Conservation (phyloP, 2,797 vertebrate species). For the Lepidocolaptes lacrymiger region DNA sequence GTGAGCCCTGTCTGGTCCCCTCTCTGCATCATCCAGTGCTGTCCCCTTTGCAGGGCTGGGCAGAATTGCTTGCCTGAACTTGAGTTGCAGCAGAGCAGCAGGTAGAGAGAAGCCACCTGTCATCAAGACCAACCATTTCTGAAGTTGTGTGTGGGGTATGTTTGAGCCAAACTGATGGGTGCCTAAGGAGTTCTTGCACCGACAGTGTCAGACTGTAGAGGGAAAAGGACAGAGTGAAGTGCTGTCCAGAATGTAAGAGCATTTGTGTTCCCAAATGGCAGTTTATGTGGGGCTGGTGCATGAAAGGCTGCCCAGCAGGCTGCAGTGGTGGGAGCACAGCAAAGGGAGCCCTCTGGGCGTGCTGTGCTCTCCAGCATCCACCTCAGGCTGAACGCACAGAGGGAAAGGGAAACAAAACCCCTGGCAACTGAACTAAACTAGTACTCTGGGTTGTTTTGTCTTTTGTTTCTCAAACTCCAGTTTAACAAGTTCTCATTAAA, state of each 20-base stretch:
- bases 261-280: neutral
- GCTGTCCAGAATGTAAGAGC: neutral
- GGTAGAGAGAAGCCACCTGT: neutral
- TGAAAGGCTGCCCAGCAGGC: neutral
- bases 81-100: neutral
- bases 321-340: neutral
- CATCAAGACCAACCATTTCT: neutral
- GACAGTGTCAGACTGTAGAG: neutral
- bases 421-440: neutral
- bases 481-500: neutral
- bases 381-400: neutral
- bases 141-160: neutral
- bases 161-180: neutral
- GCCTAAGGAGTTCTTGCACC: neutral
- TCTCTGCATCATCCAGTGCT: neutral
- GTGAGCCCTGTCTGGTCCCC: neutral
- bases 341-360: neutral
- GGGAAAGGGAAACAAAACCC: neutral
- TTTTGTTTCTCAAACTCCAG: neutral
- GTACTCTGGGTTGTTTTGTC: fast-evolving
- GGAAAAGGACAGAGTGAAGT: neutral
- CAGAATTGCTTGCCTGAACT: neutral
- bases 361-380: neutral
- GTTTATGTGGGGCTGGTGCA: neutral
- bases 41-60: neutral